Conservation (phyloP, 2,888 invertebrate genomes). For the Chironomus riparius region DNA sequence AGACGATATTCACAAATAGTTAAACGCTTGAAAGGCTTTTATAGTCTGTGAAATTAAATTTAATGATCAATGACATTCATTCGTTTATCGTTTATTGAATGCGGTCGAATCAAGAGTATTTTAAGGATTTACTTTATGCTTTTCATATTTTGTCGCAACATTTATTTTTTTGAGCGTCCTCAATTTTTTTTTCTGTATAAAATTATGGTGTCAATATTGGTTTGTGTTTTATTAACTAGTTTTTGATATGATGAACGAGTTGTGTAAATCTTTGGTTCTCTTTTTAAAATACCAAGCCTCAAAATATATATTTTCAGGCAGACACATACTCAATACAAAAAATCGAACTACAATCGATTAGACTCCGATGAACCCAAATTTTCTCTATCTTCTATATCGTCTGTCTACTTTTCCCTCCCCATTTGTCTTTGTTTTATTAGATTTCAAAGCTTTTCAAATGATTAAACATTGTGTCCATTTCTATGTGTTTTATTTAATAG, state of each 20-base stretch:
- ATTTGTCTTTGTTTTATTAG: slow-evolving; percentile 17
- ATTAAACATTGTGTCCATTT: slow-evolving; percentile 11
- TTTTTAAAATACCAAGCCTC: too few species aligned
- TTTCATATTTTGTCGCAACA: background rate
- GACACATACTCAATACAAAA: too few species aligned
- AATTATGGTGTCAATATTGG: too few species aligned
- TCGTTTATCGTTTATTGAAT: slow-evolving; percentile 24
- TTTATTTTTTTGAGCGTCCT: background rate
- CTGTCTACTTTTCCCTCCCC: background rate
- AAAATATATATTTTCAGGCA: too few species aligned
- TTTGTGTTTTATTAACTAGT: too few species aligned
- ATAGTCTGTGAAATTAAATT: slow-evolving; percentile 24
- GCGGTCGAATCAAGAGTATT: slow-evolving; percentile 8
- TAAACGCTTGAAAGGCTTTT: slow-evolving; percentile 22
- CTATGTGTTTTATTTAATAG: too few species aligned
- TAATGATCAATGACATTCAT: slow-evolving; percentile 24
- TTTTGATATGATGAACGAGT: too few species aligned
- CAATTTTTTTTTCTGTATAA: too few species aligned
- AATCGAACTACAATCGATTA: background rate
- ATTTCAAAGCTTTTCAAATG: slow-evolving; percentile 19
- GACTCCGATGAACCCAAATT: background rate
- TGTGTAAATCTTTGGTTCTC: too few species aligned
- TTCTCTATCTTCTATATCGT: background rate
- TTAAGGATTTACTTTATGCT: background rate
- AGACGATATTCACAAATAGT: background rate